Conservation (phyloP, 37 sponge, comb jelly and placozoan genomes). For the Haliclona indistincta region DNA sequence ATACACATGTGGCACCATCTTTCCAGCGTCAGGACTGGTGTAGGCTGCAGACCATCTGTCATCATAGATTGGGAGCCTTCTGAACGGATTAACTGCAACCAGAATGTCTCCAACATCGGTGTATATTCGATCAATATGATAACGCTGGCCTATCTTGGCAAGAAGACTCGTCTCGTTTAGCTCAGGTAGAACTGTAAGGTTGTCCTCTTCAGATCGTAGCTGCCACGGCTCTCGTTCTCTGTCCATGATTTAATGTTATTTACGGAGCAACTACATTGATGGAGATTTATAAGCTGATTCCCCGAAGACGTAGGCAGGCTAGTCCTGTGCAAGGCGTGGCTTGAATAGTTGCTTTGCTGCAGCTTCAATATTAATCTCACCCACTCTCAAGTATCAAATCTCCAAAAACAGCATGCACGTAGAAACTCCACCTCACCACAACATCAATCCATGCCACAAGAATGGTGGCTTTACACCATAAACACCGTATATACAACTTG, state of each 20-base stretch:
- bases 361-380: too few species aligned
- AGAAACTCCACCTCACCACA: too few species aligned
- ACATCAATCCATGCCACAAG: too few species aligned
- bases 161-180: conserved; percentile 60
- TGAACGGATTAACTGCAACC: conserved; percentile 78
- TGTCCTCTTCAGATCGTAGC: conserved; percentile 47
- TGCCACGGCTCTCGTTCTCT: neutral
- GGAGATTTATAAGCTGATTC: too few species aligned
- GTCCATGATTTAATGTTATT: neutral
- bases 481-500: too few species aligned
- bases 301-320: too few species aligned
- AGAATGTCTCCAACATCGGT: conserved; percentile 85
- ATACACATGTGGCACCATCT: conserved; percentile 71
- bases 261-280: neutral
- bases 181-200: conserved; percentile 68
- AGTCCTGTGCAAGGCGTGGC: too few species aligned
- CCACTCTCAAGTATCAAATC: too few species aligned
- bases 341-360: too few species aligned
- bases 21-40: conserved; percentile 20
- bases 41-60: conserved; percentile 36
- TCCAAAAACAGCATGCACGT: too few species aligned
- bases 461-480: too few species aligned
- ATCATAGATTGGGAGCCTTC: conserved; percentile 56
- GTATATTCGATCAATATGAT: conserved; percentile 55
- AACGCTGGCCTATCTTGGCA: conserved; percentile 44